Conservation (phyloP, 2,797 vertebrate genomes). For the Kryptolebias ocellatus region DNA sequence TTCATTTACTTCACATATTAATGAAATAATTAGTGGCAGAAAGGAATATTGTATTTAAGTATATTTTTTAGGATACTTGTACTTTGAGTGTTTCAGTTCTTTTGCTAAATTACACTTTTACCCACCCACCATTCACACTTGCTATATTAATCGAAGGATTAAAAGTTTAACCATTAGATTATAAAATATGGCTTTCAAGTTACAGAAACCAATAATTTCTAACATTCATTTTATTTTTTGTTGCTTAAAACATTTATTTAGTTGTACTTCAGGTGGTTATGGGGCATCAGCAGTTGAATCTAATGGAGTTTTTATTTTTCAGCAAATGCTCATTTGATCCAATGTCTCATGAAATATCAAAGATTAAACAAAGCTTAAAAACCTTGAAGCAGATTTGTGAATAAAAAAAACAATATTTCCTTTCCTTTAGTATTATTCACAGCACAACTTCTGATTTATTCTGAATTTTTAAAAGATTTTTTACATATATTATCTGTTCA, state of each 20-base stretch:
- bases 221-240: no score
- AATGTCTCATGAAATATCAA: neutral
- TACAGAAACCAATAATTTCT: no score
- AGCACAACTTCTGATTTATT: neutral
- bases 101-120: neutral
- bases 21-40: neutral
- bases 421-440: no score
- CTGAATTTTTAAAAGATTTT: neutral
- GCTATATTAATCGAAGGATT: no score
- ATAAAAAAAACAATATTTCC: neutral
- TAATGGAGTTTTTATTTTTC: neutral
- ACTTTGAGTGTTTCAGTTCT: neutral
- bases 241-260: no score
- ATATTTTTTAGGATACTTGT: neutral
- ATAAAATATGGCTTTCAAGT: no score
- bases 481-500: neutral
- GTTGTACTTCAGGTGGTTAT: no score
- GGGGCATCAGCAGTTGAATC: no score
- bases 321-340: neutral
- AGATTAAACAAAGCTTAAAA: neutral
- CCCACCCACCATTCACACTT: neutral
- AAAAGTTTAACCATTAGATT: no score
- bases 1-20: constrained; percentile 8
- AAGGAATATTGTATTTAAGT: neutral
- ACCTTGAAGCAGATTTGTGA: neutral